A percentile compares a stretch with the other conserved stretches of the same genome.
These are phyloP conservation scores for Reinhardtius hippoglossoides DNA, from an alignment of 2,113 vertebrate genomes.

Conservation along the genomic window DNA sequence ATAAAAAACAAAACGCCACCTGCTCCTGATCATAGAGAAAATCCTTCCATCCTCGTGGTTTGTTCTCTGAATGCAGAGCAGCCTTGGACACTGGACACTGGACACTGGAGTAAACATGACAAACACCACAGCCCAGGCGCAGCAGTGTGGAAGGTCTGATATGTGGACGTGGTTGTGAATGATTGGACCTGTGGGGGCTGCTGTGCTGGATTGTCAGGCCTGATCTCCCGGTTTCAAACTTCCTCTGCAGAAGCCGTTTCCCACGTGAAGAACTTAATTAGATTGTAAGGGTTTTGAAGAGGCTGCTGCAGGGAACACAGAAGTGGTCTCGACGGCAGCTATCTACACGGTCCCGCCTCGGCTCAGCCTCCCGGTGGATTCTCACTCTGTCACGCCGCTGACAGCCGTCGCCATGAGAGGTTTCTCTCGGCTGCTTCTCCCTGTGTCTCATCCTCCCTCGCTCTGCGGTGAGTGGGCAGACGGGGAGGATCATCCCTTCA, in stretches of 20 bases:
- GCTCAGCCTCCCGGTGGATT: slow-evolving; percentile 29
- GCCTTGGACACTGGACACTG: too few relatives aligned
- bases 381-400: slow-evolving; percentile 20
- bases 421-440: not conserved
- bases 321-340: not conserved
- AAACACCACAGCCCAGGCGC: too few relatives aligned
- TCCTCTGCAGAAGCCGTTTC: not conserved
- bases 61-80: too few relatives aligned
- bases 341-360: not conserved
- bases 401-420: slow-evolving; percentile 1
- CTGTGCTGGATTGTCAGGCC: not conserved
- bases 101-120: too few relatives aligned
- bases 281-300: slow-evolving; percentile 25
- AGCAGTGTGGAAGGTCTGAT: not conserved
- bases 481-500: slow-evolving; percentile 38
- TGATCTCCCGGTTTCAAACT: slow-evolving; percentile 12
- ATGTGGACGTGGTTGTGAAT: not conserved
- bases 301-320: slow-evolving; percentile 9
- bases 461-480: slow-evolving; percentile 41
- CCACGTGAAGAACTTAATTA: slow-evolving; percentile 21
- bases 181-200: slow-evolving; percentile 18
- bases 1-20: too few relatives aligned
- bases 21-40: too few relatives aligned
- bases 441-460: not conserved
- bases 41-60: too few relatives aligned